phyloP scores from a whole-genome alignment of 30 jellyfish, hydroid and myxozoan species.

The Cassiopea andromeda region DNA sequence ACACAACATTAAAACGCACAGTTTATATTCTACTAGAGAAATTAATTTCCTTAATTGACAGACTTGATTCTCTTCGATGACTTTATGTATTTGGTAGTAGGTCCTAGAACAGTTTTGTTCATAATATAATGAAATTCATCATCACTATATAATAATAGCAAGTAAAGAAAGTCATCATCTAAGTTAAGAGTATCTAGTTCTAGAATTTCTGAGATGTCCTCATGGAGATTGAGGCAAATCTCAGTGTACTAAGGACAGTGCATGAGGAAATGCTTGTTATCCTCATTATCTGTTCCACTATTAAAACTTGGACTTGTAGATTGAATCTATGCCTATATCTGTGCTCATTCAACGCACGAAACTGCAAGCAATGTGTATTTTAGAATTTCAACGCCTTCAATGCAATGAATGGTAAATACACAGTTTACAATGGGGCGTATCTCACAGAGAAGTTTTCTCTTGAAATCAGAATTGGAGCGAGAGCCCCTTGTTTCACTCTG shows the following conservation, averaged over 20 bases:
- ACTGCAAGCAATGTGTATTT: constrained; percentile 27
- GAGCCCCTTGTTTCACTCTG: not conserved
- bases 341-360: constrained; percentile 4
- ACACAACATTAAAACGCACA: too few species aligned
- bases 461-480: not conserved
- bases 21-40: too few species aligned
- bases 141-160: not conserved
- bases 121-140: not conserved
- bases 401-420: not conserved
- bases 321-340: not conserved
- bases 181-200: not conserved
- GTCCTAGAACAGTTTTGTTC: not conserved
- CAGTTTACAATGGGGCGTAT: not conserved
- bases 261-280: not conserved
- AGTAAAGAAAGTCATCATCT: not conserved
- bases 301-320: not conserved
- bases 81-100: not conserved
- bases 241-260: not conserved
- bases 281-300: not conserved
- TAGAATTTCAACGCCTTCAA: constrained; percentile 35
- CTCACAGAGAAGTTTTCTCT: not conserved
- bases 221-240: not conserved
- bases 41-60: too few species aligned
- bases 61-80: too few species aligned
- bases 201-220: not conserved